Percentiles rank a stretch among this genome's conserved stretches.
Conservation (phyloP, 2,888 invertebrate species). For the Sphinx pinastri region DNA sequence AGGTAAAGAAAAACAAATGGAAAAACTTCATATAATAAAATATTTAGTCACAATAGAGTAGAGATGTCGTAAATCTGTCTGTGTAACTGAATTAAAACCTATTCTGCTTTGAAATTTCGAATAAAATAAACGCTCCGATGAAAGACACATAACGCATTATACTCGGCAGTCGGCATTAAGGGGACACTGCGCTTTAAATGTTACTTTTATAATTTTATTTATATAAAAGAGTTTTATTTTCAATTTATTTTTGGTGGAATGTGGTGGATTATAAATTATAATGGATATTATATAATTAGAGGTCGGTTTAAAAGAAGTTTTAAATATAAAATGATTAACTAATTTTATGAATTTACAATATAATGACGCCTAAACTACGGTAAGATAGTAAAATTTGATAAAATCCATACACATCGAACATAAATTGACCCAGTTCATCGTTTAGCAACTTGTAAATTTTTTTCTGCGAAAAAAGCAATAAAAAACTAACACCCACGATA, state of each 20-base stretch:
- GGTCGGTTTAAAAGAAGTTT: too few relatives aligned
- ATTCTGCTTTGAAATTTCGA: conserved; percentile 56
- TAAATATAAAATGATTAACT: too few relatives aligned
- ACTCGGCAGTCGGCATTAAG: conserved; percentile 49
- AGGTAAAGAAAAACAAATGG: conserved; percentile 49
- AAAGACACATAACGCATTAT: conserved; percentile 62
- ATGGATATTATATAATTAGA: background rate
- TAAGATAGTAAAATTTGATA: too few relatives aligned
- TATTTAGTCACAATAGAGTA: conserved; percentile 67
- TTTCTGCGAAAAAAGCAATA: background rate
- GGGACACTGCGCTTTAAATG: conserved; percentile 37
- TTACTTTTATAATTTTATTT: conserved; percentile 1
- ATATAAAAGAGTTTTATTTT: background rate
- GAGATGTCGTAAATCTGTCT: conserved; percentile 68
- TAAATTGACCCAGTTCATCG: background rate
- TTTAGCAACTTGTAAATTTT: background rate
- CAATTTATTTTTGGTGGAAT: background rate
- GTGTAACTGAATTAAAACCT: conserved; percentile 59
- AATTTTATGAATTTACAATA: too few relatives aligned
- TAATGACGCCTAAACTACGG: too few relatives aligned
- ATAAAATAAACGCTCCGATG: conserved; percentile 57
- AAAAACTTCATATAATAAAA: conserved; percentile 60
- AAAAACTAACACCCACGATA: background rate
- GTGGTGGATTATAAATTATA: background rate
- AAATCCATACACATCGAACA: background rate